Evolutionary conservation across 2,113 vertebrate genomes (phyloP), one percentile per base, ranked within the genome.

Genomic region (Ictalurus punctatus): DNA sequence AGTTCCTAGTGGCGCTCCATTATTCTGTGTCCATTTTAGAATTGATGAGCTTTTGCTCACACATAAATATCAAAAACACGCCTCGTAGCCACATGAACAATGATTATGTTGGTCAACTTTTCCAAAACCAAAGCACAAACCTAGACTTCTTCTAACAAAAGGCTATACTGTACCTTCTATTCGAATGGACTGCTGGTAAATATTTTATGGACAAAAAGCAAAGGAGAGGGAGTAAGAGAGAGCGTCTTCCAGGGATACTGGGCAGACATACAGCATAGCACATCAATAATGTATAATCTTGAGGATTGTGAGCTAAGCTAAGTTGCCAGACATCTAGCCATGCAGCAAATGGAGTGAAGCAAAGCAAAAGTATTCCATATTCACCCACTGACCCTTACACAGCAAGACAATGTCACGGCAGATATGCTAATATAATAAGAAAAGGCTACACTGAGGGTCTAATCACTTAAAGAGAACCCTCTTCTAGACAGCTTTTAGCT

Each of bases 231-330:
- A 52, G 90, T 90, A 58, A 74, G 79, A 34, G 85, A 48, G 52
- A 40, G 65, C 52, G 13, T 85, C 34, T 90, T 87, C 79, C 91
- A 89, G 92, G 90, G 67, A 63, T 83, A 87, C 87, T 16, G 65
- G 71, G 86, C 91, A 92, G 90, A 85, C 93, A 90, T 81, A 91
- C 92, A 91, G 84, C 93, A 94, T 90, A 92, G 92, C 90, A 90
- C 90, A 93, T 95, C 91, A 93, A 95, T 96, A 95, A 94, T 94
- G 86, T 65, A 96, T 83, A 80, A 74, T 80, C 52, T 86, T 86
- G 59, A 90, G 88, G 91, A 54, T 34, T 90, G 88, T 85, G 91
- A 93, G 92, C 93, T 91, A 83, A 93, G 92, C 92, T 91, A 83
- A 93, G 92, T 92, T 89, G 88, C 89, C 87, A 90, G 90, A 92